These are phyloP conservation scores for Petroica traversi DNA, from an alignment of 2,113 vertebrate species.

Conservation along the genomic window DNA sequence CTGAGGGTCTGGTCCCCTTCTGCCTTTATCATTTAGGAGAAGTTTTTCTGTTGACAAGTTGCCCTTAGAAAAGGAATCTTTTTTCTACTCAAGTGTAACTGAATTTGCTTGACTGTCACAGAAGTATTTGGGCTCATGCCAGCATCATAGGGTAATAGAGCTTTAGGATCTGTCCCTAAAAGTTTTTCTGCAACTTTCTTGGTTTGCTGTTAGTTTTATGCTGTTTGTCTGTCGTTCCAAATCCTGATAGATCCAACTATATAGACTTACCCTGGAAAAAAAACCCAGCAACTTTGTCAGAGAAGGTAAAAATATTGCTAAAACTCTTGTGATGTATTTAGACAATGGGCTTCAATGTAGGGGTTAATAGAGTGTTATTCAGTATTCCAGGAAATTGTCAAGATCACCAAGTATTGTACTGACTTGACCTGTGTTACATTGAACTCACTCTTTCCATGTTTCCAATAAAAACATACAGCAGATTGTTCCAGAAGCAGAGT, in stretches of 20 bases:
- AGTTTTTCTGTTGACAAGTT: not conserved
- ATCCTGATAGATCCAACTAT: not conserved
- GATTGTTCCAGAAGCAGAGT: slow-evolving; percentile 63
- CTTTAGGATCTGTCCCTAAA: not conserved
- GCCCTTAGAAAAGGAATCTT: not conserved
- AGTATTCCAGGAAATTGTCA: slow-evolving; percentile 71
- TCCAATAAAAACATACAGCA: slow-evolving; percentile 67
- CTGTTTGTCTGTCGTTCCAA: not conserved
- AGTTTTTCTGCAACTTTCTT: not conserved
- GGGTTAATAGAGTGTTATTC: slow-evolving; percentile 50
- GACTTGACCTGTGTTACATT: slow-evolving; percentile 52
- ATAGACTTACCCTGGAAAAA: not conserved
- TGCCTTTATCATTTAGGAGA: not conserved
- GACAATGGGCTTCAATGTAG: slow-evolving; percentile 21
- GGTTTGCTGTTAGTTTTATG: not conserved
- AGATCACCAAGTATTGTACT: slow-evolving; percentile 43
- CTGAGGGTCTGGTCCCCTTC: not conserved
- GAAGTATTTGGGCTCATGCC: not conserved
- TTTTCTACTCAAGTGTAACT: not conserved
- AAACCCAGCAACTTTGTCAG: not conserved
- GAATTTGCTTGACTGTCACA: not conserved
- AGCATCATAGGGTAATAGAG: not conserved
- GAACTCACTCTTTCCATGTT: slow-evolving; percentile 64
- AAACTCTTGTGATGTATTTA: not conserved
- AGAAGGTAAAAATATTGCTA: not conserved